Conservation (phyloP, 2,888 invertebrate genomes). For the Rhaphigaster nebulosa region DNA sequence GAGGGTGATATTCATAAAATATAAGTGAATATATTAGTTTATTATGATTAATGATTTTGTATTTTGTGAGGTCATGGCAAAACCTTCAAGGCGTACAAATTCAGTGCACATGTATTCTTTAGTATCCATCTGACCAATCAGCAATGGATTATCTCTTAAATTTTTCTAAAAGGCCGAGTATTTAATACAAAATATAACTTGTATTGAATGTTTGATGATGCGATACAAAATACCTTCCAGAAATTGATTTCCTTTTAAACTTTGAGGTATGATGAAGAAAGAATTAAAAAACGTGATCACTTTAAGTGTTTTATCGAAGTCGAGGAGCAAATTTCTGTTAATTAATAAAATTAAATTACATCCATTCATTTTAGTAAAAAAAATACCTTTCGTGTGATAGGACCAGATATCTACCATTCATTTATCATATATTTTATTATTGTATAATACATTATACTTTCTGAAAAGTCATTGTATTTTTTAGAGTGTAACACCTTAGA, state of each 20-base stretch:
- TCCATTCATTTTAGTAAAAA: background rate
- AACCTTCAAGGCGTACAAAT: background rate
- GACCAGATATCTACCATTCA: background rate
- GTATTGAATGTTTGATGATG: too few species aligned
- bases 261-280: background rate
- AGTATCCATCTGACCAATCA: background rate
- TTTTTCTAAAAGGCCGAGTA: background rate
- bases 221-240: background rate
- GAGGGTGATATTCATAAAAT: background rate
- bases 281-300: background rate
- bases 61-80: background rate
- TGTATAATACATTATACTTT: background rate
- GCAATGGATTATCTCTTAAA: background rate
- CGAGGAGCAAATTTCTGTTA: background rate
- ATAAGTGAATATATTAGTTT: background rate
- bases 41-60: background rate
- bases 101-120: background rate
- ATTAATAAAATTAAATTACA: background rate
- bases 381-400: background rate
- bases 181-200: background rate
- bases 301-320: background rate
- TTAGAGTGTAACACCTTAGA: constrained; percentile 83
- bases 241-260: background rate
- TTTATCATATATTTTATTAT: background rate
- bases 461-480: constrained; percentile 57